Percentiles rank a stretch among this genome's conserved stretches.
Conservation (phyloP, 1,140 invertebrate species). For the Penaeus chinensis region DNA sequence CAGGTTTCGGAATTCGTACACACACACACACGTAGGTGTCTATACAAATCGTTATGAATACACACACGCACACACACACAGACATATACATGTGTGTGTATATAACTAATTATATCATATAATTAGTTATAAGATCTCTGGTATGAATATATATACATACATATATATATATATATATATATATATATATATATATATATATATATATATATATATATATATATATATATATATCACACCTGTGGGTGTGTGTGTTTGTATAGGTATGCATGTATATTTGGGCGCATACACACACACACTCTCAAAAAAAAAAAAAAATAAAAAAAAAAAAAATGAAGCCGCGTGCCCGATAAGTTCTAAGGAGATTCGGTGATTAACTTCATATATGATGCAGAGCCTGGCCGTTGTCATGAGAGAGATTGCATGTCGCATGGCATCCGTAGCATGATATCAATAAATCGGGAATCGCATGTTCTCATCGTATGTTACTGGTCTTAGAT, state of each 20-base stretch:
- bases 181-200: constrained; percentile 8
- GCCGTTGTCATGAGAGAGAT: too few relatives aligned
- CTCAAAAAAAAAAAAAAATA: not conserved
- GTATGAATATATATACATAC: not conserved
- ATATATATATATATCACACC: constrained; percentile 7
- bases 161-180: not conserved
- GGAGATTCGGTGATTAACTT: too few relatives aligned
- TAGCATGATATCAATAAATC: too few relatives aligned
- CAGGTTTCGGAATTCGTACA: not conserved
- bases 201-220: constrained; percentile 12
- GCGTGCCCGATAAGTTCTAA: not conserved
- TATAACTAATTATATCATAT: constrained; percentile 1
- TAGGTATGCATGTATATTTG: not conserved
- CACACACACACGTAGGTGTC: not conserved
- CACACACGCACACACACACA: not conserved
- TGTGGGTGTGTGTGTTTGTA: not conserved
- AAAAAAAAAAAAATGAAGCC: not conserved
- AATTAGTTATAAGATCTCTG: not conserved
- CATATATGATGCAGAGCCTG: too few relatives aligned
- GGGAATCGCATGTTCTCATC: too few relatives aligned
- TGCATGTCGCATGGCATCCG: too few relatives aligned
- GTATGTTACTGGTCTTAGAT: too few relatives aligned
- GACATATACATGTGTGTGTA: constrained; percentile 1
- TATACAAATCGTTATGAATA: not conserved
- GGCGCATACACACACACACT: not conserved